Evolutionary conservation across 2,797 vertebrate species (phyloP), one percentile per base, ranked within the genome.

Genomic region (Pagetopsis macropterus): DNA sequence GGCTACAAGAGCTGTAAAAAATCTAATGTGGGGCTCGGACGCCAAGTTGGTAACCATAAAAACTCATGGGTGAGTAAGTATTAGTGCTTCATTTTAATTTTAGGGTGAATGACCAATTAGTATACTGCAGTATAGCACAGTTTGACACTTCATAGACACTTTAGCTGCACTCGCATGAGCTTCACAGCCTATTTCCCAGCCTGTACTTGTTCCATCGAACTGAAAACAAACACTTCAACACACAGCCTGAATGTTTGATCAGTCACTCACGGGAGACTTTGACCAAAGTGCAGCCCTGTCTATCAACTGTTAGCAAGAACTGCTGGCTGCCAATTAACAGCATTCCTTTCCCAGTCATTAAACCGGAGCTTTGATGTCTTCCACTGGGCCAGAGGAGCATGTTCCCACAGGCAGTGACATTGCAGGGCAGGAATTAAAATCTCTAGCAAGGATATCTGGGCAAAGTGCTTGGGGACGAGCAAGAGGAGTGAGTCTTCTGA

Each of bases 271-370:
- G 2, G n/a, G 23, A 51, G 54, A 49, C 27, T 74, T 16, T 59
- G 45, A 65, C 65, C 44, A 40, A 75, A 72, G 46, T 17, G 2
- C 50, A 33, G 9, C 9, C 11, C 64, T 77, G 50, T 70, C 74
- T 74, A 41, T 81, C 72, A 72, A 58, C 65, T 41, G 10, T 56
- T 12, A 72, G 68, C 48, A 21, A 50, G 60, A 81, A 52, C 82
- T 45, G 52, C 70, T 72, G 70, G 60, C 70, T 51, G 59, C 75
- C 76, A 87, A 87, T 90, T 86, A 89, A 72, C 71, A 58, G 70
- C 68, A 83, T 83, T 87, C 64, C 52, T 66, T 71, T 82, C 49
- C 27, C 69, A 72, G 78, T 60, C 75, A 80, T 85, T 85, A 84
- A 79, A 80, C 54, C 43, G 0, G 44, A 3, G 61, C 74, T 86